Conservation (phyloP, 2,888 invertebrate genomes). For the Apotomis turbidana region DNA sequence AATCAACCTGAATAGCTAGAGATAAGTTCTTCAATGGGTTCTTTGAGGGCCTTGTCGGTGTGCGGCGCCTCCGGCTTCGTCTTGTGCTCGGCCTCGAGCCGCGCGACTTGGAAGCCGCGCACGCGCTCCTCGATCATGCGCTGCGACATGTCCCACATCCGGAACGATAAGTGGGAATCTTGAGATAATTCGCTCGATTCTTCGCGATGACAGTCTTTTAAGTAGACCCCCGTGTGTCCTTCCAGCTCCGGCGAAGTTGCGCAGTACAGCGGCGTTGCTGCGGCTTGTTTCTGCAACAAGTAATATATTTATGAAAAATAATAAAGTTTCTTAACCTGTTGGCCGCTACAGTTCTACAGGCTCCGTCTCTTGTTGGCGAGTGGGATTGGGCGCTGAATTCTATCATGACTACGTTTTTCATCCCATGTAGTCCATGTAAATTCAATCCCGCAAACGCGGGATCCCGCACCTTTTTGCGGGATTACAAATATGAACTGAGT, state of each 20-base stretch:
- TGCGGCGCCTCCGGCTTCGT: background rate
- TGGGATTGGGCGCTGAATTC: no score
- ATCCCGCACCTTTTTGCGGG: no score
- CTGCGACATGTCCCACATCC: slow-evolving; percentile 62
- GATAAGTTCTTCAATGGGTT: slow-evolving; percentile 22
- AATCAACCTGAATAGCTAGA: slow-evolving; percentile 30
- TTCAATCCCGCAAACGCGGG: no score
- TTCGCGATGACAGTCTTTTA: slow-evolving; percentile 93
- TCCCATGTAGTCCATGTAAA: no score
- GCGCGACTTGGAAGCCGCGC: slow-evolving; percentile 42
- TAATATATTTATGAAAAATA: background rate
- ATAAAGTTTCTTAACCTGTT: background rate
- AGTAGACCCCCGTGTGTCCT: slow-evolving; percentile 93
- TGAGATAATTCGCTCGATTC: slow-evolving; percentile 67
- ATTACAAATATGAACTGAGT: no score
- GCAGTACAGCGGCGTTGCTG: slow-evolving; percentile 94
- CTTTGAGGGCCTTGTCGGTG: background rate
- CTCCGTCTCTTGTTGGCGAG: no score
- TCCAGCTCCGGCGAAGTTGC: slow-evolving; percentile 92
- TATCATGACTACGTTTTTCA: no score
- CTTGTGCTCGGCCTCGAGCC: background rate
- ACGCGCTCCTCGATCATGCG: slow-evolving; percentile 58
- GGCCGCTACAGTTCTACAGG: no score
- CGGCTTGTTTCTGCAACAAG: slow-evolving; percentile 91
- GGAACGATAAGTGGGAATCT: slow-evolving; percentile 68